phyloP scores from a whole-genome alignment of 2,113 vertebrate species.

The Xiphophorus maculatus region DNA sequence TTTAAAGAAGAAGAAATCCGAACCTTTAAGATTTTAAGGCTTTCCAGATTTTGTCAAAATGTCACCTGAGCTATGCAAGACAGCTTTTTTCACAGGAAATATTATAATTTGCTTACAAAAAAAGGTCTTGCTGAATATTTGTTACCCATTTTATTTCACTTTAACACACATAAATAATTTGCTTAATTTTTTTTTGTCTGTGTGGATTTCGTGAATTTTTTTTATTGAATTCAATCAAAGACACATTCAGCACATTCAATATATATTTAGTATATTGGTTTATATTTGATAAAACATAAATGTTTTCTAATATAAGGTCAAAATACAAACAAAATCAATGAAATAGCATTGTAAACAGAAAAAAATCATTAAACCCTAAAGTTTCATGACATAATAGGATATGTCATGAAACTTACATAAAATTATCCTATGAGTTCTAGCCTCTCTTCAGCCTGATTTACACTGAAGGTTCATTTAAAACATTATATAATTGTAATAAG shows the following conservation, averaged over 20 bases:
- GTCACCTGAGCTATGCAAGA: not conserved
- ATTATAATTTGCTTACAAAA: too few species aligned
- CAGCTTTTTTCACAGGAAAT: not conserved
- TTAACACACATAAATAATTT: too few species aligned
- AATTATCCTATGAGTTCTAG: not conserved
- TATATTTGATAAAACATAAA: not conserved
- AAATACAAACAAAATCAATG: not conserved
- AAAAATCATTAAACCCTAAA: too few species aligned
- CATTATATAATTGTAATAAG: slow-evolving; percentile 1
- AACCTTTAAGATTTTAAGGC: not conserved
- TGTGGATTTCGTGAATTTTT: not conserved
- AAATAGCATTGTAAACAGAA: not conserved
- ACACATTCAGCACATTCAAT: not conserved
- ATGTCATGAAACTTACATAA: too few species aligned
- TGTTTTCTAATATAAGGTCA: not conserved
- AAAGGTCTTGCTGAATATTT: too few species aligned
- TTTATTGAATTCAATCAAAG: not conserved
- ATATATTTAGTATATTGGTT: not conserved
- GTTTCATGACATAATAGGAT: too few species aligned
- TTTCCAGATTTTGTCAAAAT: not conserved
- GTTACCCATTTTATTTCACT: too few species aligned
- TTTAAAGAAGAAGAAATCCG: not conserved
- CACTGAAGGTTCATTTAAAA: slow-evolving; percentile 5
- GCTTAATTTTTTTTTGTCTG: too few species aligned
- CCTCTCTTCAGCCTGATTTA: not conserved